These are phyloP conservation scores for Papilio xuthus DNA, from an alignment of 1,140 invertebrate species.

Conservation along the genomic window DNA sequence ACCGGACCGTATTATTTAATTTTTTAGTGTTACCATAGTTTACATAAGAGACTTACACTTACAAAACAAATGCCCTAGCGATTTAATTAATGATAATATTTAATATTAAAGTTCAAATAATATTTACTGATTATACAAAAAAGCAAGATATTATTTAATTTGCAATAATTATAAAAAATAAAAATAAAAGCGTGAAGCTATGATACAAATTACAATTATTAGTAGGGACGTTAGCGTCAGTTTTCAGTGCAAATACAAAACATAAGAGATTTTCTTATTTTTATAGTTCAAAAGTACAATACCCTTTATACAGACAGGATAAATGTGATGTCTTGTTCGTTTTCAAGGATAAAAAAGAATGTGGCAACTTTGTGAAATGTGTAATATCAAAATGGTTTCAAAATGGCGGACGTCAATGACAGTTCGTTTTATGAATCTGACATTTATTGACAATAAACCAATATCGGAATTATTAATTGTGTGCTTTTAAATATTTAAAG, in stretches of 20 bases:
- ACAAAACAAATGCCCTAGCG: not conserved
- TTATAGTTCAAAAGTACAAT: constrained; percentile 12
- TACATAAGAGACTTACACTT: not conserved
- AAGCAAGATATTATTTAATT: constrained; percentile 9
- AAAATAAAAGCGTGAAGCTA: constrained; percentile 41
- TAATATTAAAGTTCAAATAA: not conserved
- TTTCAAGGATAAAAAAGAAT: not conserved
- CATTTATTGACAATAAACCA: not conserved
- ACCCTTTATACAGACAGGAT: not conserved
- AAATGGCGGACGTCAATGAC: not conserved
- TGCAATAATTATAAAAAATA: constrained; percentile 40
- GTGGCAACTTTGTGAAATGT: not conserved
- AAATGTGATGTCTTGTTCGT: constrained; percentile 11
- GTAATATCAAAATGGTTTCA: constrained; percentile 5
- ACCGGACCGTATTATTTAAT: no score
- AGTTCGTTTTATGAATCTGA: not conserved
- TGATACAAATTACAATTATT: constrained; percentile 41
- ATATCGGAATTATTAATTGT: not conserved
- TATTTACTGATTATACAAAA: constrained; percentile 43
- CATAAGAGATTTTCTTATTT: constrained; percentile 24
- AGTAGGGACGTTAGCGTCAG: constrained; percentile 37
- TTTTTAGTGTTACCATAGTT: not conserved
- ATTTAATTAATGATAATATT: not conserved
- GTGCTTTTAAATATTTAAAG: not conserved
- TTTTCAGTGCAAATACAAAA: constrained; percentile 32